Percentiles rank a stretch among this genome's conserved stretches.
Evolutionary conservation across 1,140 invertebrate species (phyloP).

Genomic region (Caenorhabditis inopinata): DNA sequence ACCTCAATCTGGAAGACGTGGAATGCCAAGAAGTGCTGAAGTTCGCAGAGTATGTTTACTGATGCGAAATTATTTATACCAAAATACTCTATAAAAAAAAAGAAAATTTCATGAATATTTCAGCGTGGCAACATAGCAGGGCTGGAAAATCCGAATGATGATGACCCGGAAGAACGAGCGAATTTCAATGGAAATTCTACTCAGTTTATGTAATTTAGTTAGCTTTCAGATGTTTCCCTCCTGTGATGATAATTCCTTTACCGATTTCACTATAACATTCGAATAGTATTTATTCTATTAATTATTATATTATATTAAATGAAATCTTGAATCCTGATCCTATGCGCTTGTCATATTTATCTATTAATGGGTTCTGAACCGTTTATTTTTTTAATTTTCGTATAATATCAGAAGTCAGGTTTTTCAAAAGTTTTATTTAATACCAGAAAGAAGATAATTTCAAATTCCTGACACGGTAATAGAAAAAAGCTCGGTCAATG

Average conservation of each 20-base stretch:
- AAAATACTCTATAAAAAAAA: too few species aligned
- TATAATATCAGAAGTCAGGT: too few species aligned
- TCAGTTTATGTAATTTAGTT: background rate
- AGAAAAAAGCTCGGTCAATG: too few species aligned
- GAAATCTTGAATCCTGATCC: too few species aligned
- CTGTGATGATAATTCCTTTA: background rate
- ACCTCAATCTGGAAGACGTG: background rate
- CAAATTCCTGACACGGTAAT: too few species aligned
- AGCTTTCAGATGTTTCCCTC: background rate
- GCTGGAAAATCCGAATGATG: conserved; percentile 2
- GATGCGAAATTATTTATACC: background rate
- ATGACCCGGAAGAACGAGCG: conserved; percentile 7
- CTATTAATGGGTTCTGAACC: too few species aligned
- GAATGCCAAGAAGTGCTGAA: conserved; percentile 21
- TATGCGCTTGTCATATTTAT: too few species aligned
- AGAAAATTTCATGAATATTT: too few species aligned
- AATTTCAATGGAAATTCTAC: conserved; percentile 19
- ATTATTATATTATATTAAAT: background rate
- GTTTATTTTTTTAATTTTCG: too few species aligned
- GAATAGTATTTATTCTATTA: background rate
- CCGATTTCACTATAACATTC: too few species aligned
- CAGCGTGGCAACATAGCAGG: background rate
- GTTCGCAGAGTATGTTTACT: background rate
- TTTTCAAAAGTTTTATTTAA: too few species aligned
- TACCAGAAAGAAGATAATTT: too few species aligned